Evolutionary conservation across 1,140 invertebrate genomes (phyloP), one percentile per base, ranked within the genome.

Genomic region (Brachionus sp.): DNA sequence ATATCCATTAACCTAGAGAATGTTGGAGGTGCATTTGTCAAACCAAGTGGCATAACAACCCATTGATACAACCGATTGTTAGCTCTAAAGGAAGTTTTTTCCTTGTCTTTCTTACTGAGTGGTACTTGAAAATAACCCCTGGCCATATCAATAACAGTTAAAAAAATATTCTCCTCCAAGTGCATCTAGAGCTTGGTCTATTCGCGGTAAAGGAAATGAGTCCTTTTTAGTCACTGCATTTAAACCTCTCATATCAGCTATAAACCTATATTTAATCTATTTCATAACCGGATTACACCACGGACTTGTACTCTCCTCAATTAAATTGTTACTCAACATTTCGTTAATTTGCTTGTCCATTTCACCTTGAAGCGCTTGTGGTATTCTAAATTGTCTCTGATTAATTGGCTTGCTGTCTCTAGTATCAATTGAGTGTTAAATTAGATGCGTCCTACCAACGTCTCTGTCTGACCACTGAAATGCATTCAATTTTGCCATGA

Each of bases 11-110:
- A 84, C 19, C 87, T 29, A 73, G 86, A 86, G 77, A 88, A 87
- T 0, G 87, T 88, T 0, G 88, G 86, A 13, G 86, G 86, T 1
- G 88, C 86, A 33, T 88, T 88, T 3, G 83, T 84, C 0, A 90
- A 83, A 0, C 89, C 90, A 84, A 89, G 90, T 0, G 88, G 87
- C 87, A 90, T 88, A 0, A 85, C 77, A 13, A 33, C 84, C 50
- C 85, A 87, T 77, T 85, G 84, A 77, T 85, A 87, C 7, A 80
- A 33, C 1, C 77, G 12, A 6, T 37, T 37, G n/a, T 80, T 37
- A 10, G 29, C 29, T 53, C 44, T 57, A 57, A 80, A 80, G 2
- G 50, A 2, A 0, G 44, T 80, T 25, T 53, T 80, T 57, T 19
- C 29, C 13, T 57, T 57, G 37, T 19, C n/a, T 57, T 77, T 13